phyloP scores from a whole-genome alignment of 2,888 invertebrate genomes.

The Xestia ashworthii region DNA sequence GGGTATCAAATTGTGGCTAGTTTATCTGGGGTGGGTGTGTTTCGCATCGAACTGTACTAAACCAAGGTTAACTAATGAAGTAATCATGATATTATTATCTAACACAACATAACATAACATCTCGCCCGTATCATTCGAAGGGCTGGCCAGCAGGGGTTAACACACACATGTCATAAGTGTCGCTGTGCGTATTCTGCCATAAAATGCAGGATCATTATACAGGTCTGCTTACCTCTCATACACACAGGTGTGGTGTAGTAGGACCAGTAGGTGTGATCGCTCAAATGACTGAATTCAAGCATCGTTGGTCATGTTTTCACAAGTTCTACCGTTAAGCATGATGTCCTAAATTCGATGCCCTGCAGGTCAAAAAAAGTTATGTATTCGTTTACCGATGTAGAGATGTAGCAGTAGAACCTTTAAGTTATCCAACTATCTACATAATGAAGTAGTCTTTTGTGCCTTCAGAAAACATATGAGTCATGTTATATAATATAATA shows the following conservation, averaged over 20 bases:
- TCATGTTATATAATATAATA: constrained; percentile 16
- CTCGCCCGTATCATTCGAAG: background rate
- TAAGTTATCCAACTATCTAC: background rate
- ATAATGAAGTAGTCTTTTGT: background rate
- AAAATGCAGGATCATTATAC: background rate
- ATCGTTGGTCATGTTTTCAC: background rate
- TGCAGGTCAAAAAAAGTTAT: background rate
- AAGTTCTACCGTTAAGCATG: background rate
- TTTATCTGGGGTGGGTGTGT: background rate
- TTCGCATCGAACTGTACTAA: background rate
- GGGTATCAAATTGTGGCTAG: background rate
- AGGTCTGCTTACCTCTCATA: background rate
- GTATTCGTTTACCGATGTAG: background rate
- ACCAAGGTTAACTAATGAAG: constrained; percentile 3
- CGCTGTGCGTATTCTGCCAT: background rate
- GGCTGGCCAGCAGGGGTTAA: background rate
- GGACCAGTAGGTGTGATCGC: background rate
- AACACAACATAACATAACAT: background rate
- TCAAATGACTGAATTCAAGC: background rate
- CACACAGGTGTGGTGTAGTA: too few species aligned
- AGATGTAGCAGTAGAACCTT: too few species aligned
- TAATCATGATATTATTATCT: background rate
- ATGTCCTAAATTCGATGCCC: background rate
- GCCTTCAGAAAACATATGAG: constrained; percentile 2
- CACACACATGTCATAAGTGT: background rate